Base-by-base conservation (phyloP, 2,888 invertebrate genomes). In the Drosophila mimetica region DNA sequence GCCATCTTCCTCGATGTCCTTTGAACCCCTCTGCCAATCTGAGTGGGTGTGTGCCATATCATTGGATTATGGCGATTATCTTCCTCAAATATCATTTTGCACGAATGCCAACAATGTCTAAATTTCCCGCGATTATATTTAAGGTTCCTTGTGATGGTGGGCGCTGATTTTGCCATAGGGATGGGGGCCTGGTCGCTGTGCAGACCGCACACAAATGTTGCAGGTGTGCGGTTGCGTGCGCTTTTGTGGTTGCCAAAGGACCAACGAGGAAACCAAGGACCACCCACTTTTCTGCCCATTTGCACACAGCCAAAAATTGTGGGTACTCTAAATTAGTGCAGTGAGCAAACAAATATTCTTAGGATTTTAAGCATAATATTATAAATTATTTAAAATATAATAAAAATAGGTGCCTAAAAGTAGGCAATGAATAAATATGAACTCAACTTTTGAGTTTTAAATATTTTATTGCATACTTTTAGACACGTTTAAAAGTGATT, bases 31-130 rank as follows among this genome's bases (percentile, higher is more conserved):
- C 7, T 34, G 11, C 30, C 18, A 47, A 7, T 32, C 20, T 63
- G 30, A 11, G 30, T 30, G 30, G 11, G 61, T 20, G 69, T 63
- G 41, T 16, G 46, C 39, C 28, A 22, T 77, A 76, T 85, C 63
- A 70, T 75, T 70, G 76, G 79, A 87, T 87, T 85, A 84, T 51
- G 55, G 74, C 75, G 88, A 87, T 84, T 84, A 84, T 87, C 84
- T 85, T 71, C 46, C 66, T 63, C 84, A 83, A 85, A 87, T 84
- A 84, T 87, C 75, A 82, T 86, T 87, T 75, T 54, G 83, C 88
- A 84, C 88, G 84, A 75, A 82, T 58, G 74, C 78, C 76, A 85
- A 82, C 83, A 86, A 87, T 86, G 75, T 87, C 84, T 82, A 73
- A 71, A 82, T 78, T 75, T 74, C 58, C 48, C 58, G 60, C 60